Evolutionary conservation across 2,113 vertebrate species (phyloP).

Genomic region (Caranx ignobilis): DNA sequence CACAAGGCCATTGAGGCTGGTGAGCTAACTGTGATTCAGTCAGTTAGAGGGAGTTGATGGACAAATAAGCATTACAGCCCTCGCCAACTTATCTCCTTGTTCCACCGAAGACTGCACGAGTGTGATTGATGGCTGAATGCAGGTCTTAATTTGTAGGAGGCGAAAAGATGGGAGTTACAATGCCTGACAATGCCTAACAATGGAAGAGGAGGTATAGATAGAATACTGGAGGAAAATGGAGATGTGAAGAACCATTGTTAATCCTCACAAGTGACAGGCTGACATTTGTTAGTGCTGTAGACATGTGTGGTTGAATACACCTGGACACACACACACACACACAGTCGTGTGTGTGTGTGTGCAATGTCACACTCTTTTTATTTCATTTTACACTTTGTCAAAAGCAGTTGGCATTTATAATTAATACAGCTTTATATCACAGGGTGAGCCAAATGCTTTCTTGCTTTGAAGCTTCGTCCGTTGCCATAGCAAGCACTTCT

Average conservation of each 20-base stretch:
- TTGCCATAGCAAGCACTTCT: slow-evolving; percentile 25
- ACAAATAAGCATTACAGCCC: slow-evolving; percentile 61
- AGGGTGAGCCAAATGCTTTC: slow-evolving; percentile 8
- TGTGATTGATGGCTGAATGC: slow-evolving; percentile 75
- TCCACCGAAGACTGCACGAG: slow-evolving; percentile 36
- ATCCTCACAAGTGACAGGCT: slow-evolving; percentile 41
- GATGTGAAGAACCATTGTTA: slow-evolving; percentile 64
- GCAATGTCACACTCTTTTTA: slow-evolving; percentile 6
- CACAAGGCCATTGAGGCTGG: background rate
- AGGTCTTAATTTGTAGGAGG: slow-evolving; percentile 69
- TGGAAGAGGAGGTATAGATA: slow-evolving; percentile 43
- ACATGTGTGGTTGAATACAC: slow-evolving; percentile 28
- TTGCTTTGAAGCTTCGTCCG: slow-evolving; percentile 1
- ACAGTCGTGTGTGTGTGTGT: background rate
- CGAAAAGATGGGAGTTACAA: slow-evolving; percentile 58
- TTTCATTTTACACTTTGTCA: slow-evolving; percentile 15
- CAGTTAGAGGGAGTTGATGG: slow-evolving; percentile 59
- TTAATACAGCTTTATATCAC: slow-evolving; percentile 9
- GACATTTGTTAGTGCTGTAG: slow-evolving; percentile 46
- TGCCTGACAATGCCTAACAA: slow-evolving; percentile 67
- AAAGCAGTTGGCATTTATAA: slow-evolving; percentile 26
- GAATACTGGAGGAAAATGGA: slow-evolving; percentile 45
- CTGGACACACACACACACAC: background rate
- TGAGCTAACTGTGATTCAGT: slow-evolving; percentile 55
- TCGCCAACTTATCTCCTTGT: slow-evolving; percentile 59